These are phyloP conservation scores for Bedellia somnulentella DNA, from an alignment of 2,888 invertebrate genomes.

Conservation along the genomic window DNA sequence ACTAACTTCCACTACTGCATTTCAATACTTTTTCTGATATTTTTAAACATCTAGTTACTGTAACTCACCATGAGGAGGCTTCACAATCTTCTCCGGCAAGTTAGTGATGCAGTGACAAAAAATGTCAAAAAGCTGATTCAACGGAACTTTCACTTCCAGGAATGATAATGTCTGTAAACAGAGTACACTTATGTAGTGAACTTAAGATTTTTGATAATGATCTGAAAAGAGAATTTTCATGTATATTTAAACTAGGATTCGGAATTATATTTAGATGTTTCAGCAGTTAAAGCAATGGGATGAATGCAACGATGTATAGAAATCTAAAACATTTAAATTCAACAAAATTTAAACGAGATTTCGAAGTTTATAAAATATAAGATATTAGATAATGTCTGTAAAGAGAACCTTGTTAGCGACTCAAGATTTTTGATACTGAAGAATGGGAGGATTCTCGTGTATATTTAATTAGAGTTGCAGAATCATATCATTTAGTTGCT, in stretches of 20 bases:
- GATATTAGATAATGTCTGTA: too few relatives aligned
- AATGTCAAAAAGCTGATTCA: slow-evolving; percentile 84
- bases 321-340: background rate
- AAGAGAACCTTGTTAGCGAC: too few relatives aligned
- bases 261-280: too few relatives aligned
- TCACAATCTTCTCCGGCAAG: slow-evolving; percentile 41
- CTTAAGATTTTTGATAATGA: slow-evolving; percentile 3
- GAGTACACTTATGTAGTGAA: background rate
- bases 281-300: too few relatives aligned
- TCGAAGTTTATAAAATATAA: background rate
- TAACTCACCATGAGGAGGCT: slow-evolving; percentile 26
- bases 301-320: background rate
- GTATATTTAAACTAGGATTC: too few relatives aligned
- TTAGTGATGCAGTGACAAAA: slow-evolving; percentile 84
- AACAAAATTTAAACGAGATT: background rate
- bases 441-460: too few relatives aligned
- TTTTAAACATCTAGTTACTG: background rate
- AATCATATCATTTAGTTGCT: too few relatives aligned
- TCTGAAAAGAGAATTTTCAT: slow-evolving; percentile 1
- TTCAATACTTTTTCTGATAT: background rate
- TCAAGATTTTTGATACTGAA: too few relatives aligned
- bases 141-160: slow-evolving; percentile 86
- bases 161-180: slow-evolving; percentile 78
- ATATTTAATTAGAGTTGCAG: too few relatives aligned
- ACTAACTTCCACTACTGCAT: background rate